Evolutionary conservation across 2,113 vertebrate species (phyloP).

Genomic region (Polyodon spathula): DNA sequence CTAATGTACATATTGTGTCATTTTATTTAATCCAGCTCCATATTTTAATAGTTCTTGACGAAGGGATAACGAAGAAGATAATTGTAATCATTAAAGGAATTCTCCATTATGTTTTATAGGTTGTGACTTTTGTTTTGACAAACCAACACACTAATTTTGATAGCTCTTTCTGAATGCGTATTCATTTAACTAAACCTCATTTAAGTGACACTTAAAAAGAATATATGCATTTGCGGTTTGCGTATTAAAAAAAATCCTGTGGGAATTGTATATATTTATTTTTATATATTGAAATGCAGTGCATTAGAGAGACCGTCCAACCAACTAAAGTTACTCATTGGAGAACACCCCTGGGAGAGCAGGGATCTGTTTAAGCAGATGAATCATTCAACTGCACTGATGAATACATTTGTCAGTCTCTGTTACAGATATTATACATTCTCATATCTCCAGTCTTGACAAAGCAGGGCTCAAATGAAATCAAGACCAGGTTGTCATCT

Average conservation of each 20-base stretch:
- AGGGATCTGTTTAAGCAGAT: conserved; percentile 81
- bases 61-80: conserved; percentile 40
- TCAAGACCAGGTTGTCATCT: conserved; percentile 87
- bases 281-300: conserved; percentile 62
- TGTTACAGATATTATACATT: conserved; percentile 77
- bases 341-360: conserved; percentile 77
- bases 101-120: conserved; percentile 11
- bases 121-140: conserved; percentile 30
- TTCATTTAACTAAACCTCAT: conserved; percentile 6
- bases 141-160: conserved; percentile 26
- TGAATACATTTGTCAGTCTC: conserved; percentile 83
- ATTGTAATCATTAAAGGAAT: conserved; percentile 24
- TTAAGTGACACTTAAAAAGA: conserved; percentile 27
- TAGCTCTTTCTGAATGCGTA: conserved; percentile 17
- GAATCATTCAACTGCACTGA: conserved; percentile 83
- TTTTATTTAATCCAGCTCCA: conserved; percentile 32
- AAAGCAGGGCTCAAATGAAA: conserved; percentile 88
- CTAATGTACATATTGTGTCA: conserved; percentile 43
- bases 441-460: conserved; percentile 72
- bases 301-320: conserved; percentile 85
- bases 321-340: conserved; percentile 76
- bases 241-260: conserved; percentile 18
- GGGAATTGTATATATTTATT: conserved; percentile 51
- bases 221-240: background rate
- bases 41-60: conserved; percentile 21